These are phyloP conservation scores for Eilema sororculum DNA, from an alignment of 2,888 invertebrate species.

Conservation along the genomic window DNA sequence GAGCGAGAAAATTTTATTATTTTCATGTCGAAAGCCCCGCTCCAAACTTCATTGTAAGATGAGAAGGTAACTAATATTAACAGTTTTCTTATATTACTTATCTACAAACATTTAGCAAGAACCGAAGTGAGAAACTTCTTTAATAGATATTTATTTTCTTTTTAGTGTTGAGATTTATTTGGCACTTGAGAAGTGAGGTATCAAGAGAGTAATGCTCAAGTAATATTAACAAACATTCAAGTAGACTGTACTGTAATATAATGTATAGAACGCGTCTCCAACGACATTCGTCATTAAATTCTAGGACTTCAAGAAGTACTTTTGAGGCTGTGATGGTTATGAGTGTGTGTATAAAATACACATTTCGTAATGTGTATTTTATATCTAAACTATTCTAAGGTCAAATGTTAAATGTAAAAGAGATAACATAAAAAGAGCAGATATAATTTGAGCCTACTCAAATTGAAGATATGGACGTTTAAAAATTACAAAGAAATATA, in stretches of 20 bases:
- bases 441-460: too few species aligned
- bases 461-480: too few species aligned
- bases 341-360: too few species aligned
- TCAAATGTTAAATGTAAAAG: too few species aligned
- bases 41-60: constrained; percentile 45
- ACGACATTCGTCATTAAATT: background rate
- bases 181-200: background rate
- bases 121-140: constrained; percentile 23
- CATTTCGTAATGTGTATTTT: too few species aligned
- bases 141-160: constrained; percentile 15
- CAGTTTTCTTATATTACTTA: constrained; percentile 31
- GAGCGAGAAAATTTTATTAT: constrained; percentile 52
- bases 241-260: background rate
- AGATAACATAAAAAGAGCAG: too few species aligned
- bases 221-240: background rate
- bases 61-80: constrained; percentile 48
- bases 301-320: background rate
- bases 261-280: background rate
- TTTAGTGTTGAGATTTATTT: constrained; percentile 5
- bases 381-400: too few species aligned
- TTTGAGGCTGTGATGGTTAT: background rate
- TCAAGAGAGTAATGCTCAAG: background rate
- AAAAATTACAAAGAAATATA: too few species aligned
- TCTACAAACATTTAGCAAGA: constrained; percentile 24
- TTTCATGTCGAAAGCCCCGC: constrained; percentile 40